Evolutionary conservation across 2,797 vertebrate genomes (phyloP).

Genomic region (Onychomys leucogaster): DNA sequence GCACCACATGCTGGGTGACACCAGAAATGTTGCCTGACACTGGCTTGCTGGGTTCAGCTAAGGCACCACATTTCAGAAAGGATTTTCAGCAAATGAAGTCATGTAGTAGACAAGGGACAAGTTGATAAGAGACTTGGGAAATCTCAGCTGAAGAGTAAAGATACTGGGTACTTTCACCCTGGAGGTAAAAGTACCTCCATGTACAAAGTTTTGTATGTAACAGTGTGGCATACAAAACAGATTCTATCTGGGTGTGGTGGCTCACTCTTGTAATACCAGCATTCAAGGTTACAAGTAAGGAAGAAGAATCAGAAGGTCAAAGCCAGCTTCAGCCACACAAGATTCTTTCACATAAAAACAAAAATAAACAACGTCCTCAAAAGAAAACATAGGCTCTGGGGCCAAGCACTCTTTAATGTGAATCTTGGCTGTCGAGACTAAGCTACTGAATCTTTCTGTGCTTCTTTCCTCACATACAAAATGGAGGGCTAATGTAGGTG

Average conservation of each 20-base stretch:
- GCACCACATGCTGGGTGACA: neutral
- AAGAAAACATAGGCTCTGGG: neutral
- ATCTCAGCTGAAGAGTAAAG: neutral
- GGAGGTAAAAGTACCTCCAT: neutral
- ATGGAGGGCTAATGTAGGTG: neutral
- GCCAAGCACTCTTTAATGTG: neutral
- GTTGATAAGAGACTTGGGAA: neutral
- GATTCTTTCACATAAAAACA: neutral
- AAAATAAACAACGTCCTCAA: neutral
- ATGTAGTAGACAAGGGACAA: neutral
- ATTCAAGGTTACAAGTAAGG: neutral
- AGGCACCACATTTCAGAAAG: neutral
- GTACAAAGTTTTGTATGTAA: neutral
- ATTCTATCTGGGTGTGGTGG: neutral
- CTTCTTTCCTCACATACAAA: neutral
- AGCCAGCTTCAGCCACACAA: neutral
- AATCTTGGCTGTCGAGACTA: neutral
- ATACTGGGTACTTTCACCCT: neutral
- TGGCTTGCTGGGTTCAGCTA: neutral
- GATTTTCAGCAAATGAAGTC: neutral
- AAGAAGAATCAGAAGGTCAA: neutral
- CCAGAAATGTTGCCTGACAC: neutral
- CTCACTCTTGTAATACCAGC: neutral
- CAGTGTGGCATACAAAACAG: neutral
- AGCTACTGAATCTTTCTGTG: neutral